Evolutionary conservation across 1,140 invertebrate species (phyloP), one percentile per base, ranked within the genome.

Genomic region (Brachionus plicatilis): DNA sequence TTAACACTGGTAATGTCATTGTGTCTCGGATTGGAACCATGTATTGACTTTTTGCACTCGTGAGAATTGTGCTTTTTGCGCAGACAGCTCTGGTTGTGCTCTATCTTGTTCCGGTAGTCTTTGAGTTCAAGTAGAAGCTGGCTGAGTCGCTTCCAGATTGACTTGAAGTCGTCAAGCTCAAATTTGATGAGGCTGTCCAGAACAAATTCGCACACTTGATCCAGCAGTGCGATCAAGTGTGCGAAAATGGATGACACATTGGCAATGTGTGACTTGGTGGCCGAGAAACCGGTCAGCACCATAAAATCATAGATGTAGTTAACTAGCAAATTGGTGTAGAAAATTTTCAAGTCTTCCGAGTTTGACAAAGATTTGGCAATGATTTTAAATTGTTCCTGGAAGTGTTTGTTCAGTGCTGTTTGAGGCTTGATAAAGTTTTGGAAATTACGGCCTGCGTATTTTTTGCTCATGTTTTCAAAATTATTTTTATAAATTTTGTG

Each of bases 401-500:
- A 76, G 17, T 50, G 27, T 6, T 7, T 14, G 24, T 76, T 76
- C 3, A 76, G 11, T n/a, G 11, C 24, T 24, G 20, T 12, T 14
- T 50, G 43, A 27, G 72, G 27, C 9, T 50, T 76, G 12, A 76
- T n/a, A 20, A 27, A 75, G 24, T 47, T 75, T 75, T 20, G 37
- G 11, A 75, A 9, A 50, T 14, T 50, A 3, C 17, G 37, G 17
- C 37, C 68, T n/a, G 29, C 8, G 43, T 12, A 43, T 20, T 43
- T 72, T 72, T 72, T 72, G 17, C 12, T 20, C 33, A 76, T 27
- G 27, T 76, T 76, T 76, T 76, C 72, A 76, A 76, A 76, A 53
- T 76, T 76, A 27, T 27, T 50, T 76, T 76, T 76, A 50, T 50
- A 76, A 47, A 50, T 20, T 76, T 76, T 76, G 20, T 76, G 72